phyloP scores from a whole-genome alignment of 2,113 vertebrate genomes.

The Bubo blakistoni region DNA sequence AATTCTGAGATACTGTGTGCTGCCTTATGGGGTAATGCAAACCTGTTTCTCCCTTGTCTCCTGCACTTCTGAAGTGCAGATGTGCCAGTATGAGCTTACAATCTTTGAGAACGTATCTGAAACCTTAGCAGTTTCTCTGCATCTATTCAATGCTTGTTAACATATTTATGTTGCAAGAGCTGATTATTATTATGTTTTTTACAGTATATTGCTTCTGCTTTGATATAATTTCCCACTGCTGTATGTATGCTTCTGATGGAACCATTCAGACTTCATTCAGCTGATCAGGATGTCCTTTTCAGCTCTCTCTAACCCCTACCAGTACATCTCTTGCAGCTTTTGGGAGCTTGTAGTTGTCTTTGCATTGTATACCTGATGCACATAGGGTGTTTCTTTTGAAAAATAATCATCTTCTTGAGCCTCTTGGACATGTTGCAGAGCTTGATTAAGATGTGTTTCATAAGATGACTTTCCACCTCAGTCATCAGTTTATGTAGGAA shows the following conservation, averaged over 20 bases:
- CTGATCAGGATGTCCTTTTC: background rate
- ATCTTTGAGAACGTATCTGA: background rate
- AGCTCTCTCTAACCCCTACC: background rate
- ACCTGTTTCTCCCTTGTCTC: background rate
- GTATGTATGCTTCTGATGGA: background rate
- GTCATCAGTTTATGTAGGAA: background rate
- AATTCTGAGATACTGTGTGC: conserved; percentile 98
- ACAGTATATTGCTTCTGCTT: background rate
- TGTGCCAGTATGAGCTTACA: background rate
- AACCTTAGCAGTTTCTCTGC: background rate
- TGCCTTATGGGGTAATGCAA: conserved; percentile 91
- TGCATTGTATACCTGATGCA: background rate
- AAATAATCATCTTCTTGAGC: background rate
- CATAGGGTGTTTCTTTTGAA: background rate
- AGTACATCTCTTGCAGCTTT: background rate
- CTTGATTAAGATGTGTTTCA: background rate
- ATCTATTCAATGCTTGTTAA: background rate
- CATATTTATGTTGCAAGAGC: background rate
- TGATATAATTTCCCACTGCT: background rate
- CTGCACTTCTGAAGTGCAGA: background rate
- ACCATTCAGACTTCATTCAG: background rate
- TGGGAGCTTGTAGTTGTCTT: background rate
- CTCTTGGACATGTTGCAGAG: background rate
- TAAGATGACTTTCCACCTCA: background rate
- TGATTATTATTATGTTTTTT: background rate